Evolutionary conservation across 1,140 invertebrate genomes (phyloP).

Genomic region (Cyclargus thomasi): DNA sequence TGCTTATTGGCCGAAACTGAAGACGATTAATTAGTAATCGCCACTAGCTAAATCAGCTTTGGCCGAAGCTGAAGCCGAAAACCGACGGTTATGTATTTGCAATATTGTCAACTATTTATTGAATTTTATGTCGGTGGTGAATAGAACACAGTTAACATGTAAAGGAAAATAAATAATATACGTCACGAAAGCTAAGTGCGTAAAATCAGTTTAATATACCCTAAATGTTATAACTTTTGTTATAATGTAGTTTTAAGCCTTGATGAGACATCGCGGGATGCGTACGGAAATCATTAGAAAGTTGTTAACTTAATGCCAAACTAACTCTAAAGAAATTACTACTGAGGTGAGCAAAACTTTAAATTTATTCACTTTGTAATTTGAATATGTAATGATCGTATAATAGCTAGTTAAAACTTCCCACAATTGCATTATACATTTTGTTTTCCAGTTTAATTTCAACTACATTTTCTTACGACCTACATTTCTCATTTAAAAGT

Average conservation of each 20-base stretch:
- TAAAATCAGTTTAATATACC: too few relatives aligned
- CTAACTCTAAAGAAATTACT: conserved; percentile 29
- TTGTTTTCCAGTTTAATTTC: neutral
- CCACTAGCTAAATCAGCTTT: too few relatives aligned
- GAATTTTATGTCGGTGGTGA: too few relatives aligned
- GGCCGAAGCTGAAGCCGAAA: too few relatives aligned
- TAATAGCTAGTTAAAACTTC: neutral
- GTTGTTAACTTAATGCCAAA: conserved; percentile 19
- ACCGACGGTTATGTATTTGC: too few relatives aligned
- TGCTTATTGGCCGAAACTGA: too few relatives aligned
- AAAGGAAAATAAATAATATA: too few relatives aligned
- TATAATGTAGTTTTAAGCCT: neutral
- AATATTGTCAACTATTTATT: too few relatives aligned
- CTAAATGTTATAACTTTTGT: neutral
- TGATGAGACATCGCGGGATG: neutral
- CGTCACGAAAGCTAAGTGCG: too few relatives aligned
- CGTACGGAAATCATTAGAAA: neutral
- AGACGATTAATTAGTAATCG: too few relatives aligned
- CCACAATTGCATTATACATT: neutral
- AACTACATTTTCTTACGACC: neutral
- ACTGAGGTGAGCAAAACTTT: conserved; percentile 25
- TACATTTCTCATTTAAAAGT: conserved; percentile 1
- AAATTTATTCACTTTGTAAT: conserved; percentile 29
- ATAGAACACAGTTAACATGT: too few relatives aligned
- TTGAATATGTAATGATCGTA: conserved; percentile 26